Conservation (phyloP, 1,140 invertebrate species). For the Rhyzopertha dominica region DNA sequence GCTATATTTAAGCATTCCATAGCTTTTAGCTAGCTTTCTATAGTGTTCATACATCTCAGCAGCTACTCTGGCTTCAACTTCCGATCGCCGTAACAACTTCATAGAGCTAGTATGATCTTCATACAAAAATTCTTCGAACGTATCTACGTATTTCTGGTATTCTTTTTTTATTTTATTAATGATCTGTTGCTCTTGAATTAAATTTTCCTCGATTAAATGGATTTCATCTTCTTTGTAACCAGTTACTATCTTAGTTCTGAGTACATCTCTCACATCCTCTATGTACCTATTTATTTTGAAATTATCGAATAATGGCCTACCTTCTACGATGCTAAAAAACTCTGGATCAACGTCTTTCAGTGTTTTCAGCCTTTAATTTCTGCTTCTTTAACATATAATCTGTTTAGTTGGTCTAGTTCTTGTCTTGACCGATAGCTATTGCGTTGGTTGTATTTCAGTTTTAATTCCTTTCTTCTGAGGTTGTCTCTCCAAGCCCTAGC, state of each 20-base stretch:
- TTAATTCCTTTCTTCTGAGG: constrained; percentile 30
- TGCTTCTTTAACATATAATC: constrained; percentile 36
- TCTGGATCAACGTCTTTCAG: constrained; percentile 56
- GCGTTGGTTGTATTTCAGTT: constrained; percentile 31
- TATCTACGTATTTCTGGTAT: constrained; percentile 52
- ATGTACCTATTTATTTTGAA: constrained; percentile 53
- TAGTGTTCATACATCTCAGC: constrained; percentile 49
- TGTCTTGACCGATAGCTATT: constrained; percentile 27
- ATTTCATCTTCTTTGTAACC: constrained; percentile 57
- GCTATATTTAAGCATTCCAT: constrained; percentile 51
- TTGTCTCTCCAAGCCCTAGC: constrained; percentile 36
- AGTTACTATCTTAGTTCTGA: constrained; percentile 51
- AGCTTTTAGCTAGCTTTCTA: constrained; percentile 48
- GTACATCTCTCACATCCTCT: constrained; percentile 51
- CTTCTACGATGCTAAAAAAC: constrained; percentile 56
- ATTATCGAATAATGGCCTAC: constrained; percentile 46
- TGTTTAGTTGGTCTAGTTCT: constrained; percentile 38
- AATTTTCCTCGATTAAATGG: constrained; percentile 55
- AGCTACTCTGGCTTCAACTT: constrained; percentile 48
- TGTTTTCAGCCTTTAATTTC: constrained; percentile 40
- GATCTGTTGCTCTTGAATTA: constrained; percentile 52
- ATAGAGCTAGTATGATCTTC: constrained; percentile 58
- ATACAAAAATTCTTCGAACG: constrained; percentile 59
- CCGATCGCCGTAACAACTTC: constrained; percentile 50
- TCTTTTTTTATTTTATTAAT: constrained; percentile 52